phyloP scores from a whole-genome alignment of 2,888 invertebrate genomes.

The Protodeltote pygarga region DNA sequence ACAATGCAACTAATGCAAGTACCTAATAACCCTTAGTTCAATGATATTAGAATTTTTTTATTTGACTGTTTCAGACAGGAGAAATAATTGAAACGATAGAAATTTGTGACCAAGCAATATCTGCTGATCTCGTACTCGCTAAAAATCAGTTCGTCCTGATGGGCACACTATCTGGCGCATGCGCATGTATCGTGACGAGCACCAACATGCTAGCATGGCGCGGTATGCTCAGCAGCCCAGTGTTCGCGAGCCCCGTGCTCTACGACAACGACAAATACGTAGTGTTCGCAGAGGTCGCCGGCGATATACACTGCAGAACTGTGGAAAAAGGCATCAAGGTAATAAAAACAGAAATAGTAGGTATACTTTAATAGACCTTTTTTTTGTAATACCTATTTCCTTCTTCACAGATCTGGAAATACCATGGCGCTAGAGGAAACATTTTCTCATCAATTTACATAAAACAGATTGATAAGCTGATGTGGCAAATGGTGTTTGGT shows the following conservation, averaged over 20 bases:
- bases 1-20: too few relatives aligned
- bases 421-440: slow-evolving; percentile 87
- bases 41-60: neutral
- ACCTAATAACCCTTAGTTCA: too few relatives aligned
- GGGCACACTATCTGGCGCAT: slow-evolving; percentile 88
- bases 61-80: slow-evolving; percentile 80
- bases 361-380: neutral
- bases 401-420: slow-evolving; percentile 88
- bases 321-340: slow-evolving; percentile 83
- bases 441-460: slow-evolving; percentile 91
- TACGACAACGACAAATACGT: slow-evolving; percentile 85
- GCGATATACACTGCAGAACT: slow-evolving; percentile 85
- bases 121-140: slow-evolving; percentile 78
- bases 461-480: slow-evolving; percentile 71
- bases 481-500: slow-evolving; percentile 88
- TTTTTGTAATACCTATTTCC: neutral
- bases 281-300: slow-evolving; percentile 86
- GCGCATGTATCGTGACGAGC: slow-evolving; percentile 82
- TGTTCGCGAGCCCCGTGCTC: slow-evolving; percentile 89
- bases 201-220: slow-evolving; percentile 88
- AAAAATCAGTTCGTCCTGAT: slow-evolving; percentile 73
- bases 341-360: slow-evolving; percentile 40
- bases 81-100: slow-evolving; percentile 64
- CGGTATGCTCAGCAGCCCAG: slow-evolving; percentile 85
- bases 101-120: slow-evolving; percentile 78